Evolutionary conservation across 2,888 invertebrate genomes (phyloP).

Genomic region (Tricholauxania praeusta): DNA sequence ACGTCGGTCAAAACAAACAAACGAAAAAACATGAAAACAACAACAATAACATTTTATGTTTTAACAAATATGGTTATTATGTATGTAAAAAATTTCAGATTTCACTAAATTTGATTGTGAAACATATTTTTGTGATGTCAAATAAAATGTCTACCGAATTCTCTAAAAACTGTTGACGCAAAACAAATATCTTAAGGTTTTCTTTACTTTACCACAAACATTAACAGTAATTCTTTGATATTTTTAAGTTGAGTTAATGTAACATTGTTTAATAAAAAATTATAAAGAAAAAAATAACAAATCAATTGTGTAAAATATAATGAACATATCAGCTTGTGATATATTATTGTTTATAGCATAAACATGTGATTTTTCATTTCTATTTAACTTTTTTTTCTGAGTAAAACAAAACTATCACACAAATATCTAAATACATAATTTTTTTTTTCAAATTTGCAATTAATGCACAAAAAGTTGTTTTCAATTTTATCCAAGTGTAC

Average conservation of each 20-base stretch:
- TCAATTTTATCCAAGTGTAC: constrained; percentile 66
- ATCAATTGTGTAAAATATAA: constrained; percentile 34
- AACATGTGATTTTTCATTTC: constrained; percentile 28
- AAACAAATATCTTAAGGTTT: constrained; percentile 31
- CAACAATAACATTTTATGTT: constrained; percentile 36
- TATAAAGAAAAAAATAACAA: constrained; percentile 30
- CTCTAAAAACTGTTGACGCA: constrained; percentile 16
- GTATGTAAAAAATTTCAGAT: constrained; percentile 5
- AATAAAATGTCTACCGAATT: constrained; percentile 66
- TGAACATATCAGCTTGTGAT: constrained; percentile 12
- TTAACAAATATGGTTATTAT: constrained; percentile 20
- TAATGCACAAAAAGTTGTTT: constrained; percentile 67
- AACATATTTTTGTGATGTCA: not conserved
- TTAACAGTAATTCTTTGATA: not conserved
- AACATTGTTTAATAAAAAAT: constrained; percentile 16
- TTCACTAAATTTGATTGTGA: constrained; percentile 1
- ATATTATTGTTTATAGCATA: constrained; percentile 15
- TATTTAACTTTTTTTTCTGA: constrained; percentile 32
- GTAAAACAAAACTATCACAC: constrained; percentile 28
- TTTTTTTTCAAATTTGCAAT: constrained; percentile 52
- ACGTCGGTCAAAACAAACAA: constrained; percentile 41
- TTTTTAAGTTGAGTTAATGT: not conserved
- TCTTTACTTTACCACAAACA: constrained; percentile 52
- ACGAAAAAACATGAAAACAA: constrained; percentile 45
- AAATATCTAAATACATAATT: constrained; percentile 16